These are phyloP conservation scores for Diloba caeruleocephala DNA, from an alignment of 2,888 invertebrate genomes.

Conservation along the genomic window DNA sequence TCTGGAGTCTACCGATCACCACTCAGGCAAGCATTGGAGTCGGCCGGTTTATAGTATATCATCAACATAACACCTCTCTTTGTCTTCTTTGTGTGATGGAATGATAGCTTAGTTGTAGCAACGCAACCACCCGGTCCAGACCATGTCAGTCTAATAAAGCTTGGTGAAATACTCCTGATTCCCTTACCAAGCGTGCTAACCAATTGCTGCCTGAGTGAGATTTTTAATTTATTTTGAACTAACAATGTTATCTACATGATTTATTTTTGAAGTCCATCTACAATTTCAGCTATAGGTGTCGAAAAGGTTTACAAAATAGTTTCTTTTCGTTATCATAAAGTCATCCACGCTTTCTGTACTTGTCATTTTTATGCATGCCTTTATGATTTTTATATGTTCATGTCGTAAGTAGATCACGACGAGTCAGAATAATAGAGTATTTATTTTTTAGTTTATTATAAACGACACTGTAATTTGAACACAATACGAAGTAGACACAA, in stretches of 20 bases:
- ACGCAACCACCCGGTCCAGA: conserved; percentile 63
- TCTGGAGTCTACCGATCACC: conserved; percentile 93
- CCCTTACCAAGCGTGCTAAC: conserved; percentile 83
- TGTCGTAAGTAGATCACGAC: conserved; percentile 70
- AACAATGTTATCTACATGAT: conserved; percentile 77
- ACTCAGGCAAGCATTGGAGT: conserved; percentile 93
- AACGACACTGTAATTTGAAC: conserved; percentile 77
- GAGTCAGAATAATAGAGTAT: conserved; percentile 59
- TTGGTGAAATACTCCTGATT: conserved; percentile 69
- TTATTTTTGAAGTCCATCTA: conserved; percentile 89
- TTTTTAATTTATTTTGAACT: conserved; percentile 73
- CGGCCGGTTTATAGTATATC: conserved; percentile 88
- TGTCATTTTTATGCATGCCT: conserved; percentile 79
- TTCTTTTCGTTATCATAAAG: conserved; percentile 53
- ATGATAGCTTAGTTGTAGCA: conserved; percentile 85
- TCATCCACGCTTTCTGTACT: conserved; percentile 74
- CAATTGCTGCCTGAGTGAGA: conserved; percentile 89
- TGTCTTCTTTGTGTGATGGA: conserved; percentile 86
- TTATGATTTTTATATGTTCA: conserved; percentile 78
- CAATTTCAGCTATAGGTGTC: conserved; percentile 54
- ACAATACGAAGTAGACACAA: conserved; percentile 74
- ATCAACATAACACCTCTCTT: conserved; percentile 82
- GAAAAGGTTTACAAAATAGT: conserved; percentile 55
- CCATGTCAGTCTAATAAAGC: conserved; percentile 67
- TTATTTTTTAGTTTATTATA: conserved; percentile 64